phyloP scores from a whole-genome alignment of 2,888 invertebrate species.

The Perizoma flavofasciatum region DNA sequence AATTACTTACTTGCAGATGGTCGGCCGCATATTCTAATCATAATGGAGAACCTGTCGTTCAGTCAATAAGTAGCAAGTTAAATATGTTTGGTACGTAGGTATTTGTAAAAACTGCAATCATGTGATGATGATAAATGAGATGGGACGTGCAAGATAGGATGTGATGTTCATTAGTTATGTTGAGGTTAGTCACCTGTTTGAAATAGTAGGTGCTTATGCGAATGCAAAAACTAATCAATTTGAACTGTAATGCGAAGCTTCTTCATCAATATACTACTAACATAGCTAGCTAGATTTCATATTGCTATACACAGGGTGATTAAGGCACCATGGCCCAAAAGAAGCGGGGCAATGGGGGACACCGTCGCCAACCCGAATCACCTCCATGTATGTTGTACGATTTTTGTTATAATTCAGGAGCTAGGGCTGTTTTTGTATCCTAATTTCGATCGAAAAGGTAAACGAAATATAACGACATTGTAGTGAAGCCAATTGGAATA shows the following conservation, averaged over 20 bases:
- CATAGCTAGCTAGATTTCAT: background rate
- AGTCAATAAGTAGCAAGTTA: slow-evolving; percentile 42
- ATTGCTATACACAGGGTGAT: too few species aligned
- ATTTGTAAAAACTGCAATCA: slow-evolving; percentile 51
- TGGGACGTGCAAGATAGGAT: slow-evolving; percentile 38
- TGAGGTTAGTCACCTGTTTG: slow-evolving; percentile 43
- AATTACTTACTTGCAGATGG: slow-evolving; percentile 24
- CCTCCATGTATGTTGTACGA: too few species aligned
- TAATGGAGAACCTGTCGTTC: slow-evolving; percentile 48
- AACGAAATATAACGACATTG: too few species aligned
- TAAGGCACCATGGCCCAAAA: too few species aligned
- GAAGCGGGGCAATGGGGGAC: too few species aligned
- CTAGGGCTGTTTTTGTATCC: too few species aligned
- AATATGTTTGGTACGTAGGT: slow-evolving; percentile 19
- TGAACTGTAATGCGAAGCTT: slow-evolving; percentile 3
- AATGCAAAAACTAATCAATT: slow-evolving; percentile 31
- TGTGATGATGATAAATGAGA: slow-evolving; percentile 51
- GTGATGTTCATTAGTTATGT: slow-evolving; percentile 43
- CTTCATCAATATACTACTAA: slow-evolving; percentile 6
- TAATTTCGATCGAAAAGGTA: too few species aligned
- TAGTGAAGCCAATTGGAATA: too few species aligned
- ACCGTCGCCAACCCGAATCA: too few species aligned
- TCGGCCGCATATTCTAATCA: slow-evolving; percentile 44
- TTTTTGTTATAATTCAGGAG: too few species aligned
- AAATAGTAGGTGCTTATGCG: slow-evolving; percentile 29